These are phyloP conservation scores for Microhierax caerulescens DNA, from an alignment of 2,797 vertebrate species.

Conservation along the genomic window DNA sequence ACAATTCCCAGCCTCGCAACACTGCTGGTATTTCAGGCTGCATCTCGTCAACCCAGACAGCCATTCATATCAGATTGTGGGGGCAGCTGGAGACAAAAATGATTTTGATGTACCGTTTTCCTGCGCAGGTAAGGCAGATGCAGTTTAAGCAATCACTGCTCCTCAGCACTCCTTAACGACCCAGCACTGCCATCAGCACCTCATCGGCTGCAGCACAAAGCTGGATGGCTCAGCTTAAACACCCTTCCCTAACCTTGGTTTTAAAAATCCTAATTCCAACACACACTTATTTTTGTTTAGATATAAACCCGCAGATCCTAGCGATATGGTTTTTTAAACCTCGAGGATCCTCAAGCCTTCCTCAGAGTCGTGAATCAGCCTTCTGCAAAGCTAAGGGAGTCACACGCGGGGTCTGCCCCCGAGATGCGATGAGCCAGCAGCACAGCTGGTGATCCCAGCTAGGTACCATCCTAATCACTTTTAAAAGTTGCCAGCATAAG, in stretches of 20 bases:
- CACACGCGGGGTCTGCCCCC: rapidly evolving
- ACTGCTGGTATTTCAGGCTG: background rate
- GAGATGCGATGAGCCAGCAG: rapidly evolving
- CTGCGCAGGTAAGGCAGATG: background rate
- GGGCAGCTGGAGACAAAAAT: background rate
- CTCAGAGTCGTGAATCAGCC: rapidly evolving
- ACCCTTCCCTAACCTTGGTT: background rate
- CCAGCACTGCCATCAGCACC: background rate
- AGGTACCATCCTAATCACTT: background rate
- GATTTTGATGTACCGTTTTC: background rate
- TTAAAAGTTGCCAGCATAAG: background rate
- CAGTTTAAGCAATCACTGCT: background rate
- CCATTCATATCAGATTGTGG: background rate
- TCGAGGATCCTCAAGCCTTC: background rate
- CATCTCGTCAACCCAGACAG: background rate
- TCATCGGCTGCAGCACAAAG: background rate
- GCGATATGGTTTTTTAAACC: background rate
- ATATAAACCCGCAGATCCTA: background rate
- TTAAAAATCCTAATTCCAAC: background rate
- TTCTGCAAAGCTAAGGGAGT: background rate
- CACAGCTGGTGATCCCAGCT: background rate
- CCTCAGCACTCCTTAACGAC: background rate
- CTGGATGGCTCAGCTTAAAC: background rate
- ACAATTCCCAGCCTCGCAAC: background rate
- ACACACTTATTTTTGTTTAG: rapidly evolving